phyloP scores from a whole-genome alignment of 2,797 vertebrate species.

The Acanthurus lineatus region DNA sequence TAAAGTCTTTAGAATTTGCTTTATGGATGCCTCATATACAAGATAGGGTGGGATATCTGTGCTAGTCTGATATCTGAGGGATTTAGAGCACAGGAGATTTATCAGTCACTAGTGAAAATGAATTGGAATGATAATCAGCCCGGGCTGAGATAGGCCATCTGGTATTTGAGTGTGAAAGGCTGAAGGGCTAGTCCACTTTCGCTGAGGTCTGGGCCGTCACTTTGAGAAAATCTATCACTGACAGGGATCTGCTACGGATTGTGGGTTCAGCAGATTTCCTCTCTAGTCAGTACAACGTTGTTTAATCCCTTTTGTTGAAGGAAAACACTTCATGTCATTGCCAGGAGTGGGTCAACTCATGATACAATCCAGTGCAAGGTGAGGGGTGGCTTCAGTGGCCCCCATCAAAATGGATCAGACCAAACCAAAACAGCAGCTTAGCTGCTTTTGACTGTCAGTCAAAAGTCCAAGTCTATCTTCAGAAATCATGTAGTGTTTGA shows the following conservation, averaged over 20 bases:
- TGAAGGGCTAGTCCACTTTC: slow-evolving; percentile 58
- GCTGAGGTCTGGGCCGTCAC: slow-evolving; percentile 1
- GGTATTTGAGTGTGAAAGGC: slow-evolving; percentile 53
- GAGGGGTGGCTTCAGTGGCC: slow-evolving; percentile 19
- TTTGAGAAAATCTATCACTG: slow-evolving; percentile 22
- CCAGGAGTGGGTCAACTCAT: background rate
- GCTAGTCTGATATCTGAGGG: slow-evolving; percentile 34
- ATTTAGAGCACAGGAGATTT: slow-evolving; percentile 67
- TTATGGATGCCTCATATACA: background rate
- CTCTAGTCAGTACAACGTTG: background rate
- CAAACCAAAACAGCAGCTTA: slow-evolving; percentile 39
- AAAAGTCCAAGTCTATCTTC: slow-evolving; percentile 12
- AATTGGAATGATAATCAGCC: slow-evolving; percentile 59
- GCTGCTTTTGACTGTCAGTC: slow-evolving; percentile 23
- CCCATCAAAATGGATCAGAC: slow-evolving; percentile 50
- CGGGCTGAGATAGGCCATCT: slow-evolving; percentile 67
- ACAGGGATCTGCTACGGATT: slow-evolving; percentile 18
- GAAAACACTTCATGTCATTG: background rate
- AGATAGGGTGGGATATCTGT: background rate
- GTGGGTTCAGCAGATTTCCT: slow-evolving; percentile 4
- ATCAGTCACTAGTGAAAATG: slow-evolving; percentile 44
- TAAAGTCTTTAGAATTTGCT: background rate
- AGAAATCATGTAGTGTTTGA: slow-evolving; percentile 43
- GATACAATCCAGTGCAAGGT: background rate
- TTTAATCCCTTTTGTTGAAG: background rate